A percentile compares a stretch with the other conserved stretches of the same genome.
phyloP scores from a whole-genome alignment of 1,140 invertebrate species.

The Lordiphosa stackelbergi region DNA sequence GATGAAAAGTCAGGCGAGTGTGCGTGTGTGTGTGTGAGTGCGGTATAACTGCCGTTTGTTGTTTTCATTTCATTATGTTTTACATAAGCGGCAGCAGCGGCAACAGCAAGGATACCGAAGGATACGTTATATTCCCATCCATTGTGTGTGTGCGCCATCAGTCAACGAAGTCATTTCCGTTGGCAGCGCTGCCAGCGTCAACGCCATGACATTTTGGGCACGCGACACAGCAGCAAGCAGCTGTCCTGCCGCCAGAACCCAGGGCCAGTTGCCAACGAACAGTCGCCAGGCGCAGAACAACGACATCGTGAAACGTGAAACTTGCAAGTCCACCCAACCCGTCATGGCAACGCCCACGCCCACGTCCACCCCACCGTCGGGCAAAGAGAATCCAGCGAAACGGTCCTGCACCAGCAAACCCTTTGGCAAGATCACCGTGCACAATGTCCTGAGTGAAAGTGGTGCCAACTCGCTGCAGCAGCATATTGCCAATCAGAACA shows the following conservation, averaged over 20 bases:
- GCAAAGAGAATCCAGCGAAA: conserved; percentile 31
- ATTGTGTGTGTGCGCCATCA: conserved; percentile 51
- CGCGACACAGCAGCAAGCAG: conserved; percentile 73
- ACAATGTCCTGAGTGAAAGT: conserved; percentile 69
- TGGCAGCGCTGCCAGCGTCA: conserved; percentile 33
- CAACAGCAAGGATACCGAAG: conserved; percentile 19
- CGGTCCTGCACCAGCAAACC: conserved; percentile 43
- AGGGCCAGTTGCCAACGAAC: conserved; percentile 19
- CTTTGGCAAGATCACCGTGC: conserved; percentile 68
- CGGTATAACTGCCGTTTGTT: conserved; percentile 62
- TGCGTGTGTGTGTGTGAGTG: conserved; percentile 30
- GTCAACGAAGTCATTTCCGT: conserved; percentile 76
- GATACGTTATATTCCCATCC: conserved; percentile 42
- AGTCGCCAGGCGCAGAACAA: conserved; percentile 4
- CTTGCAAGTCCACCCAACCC: background rate
- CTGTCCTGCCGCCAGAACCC: conserved; percentile 67
- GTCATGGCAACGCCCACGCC: conserved; percentile 52
- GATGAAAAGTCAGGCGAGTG: conserved; percentile 62
- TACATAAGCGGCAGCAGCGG: conserved; percentile 43
- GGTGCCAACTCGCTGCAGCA: conserved; percentile 62
- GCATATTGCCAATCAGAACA: conserved; percentile 62
- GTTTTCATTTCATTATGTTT: conserved; percentile 62
- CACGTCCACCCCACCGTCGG: conserved; percentile 24
- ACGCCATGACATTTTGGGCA: conserved; percentile 47
- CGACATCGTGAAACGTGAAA: conserved; percentile 4